phyloP scores from a whole-genome alignment of 2,797 vertebrate species.

The Knipowitschia caucasica region DNA sequence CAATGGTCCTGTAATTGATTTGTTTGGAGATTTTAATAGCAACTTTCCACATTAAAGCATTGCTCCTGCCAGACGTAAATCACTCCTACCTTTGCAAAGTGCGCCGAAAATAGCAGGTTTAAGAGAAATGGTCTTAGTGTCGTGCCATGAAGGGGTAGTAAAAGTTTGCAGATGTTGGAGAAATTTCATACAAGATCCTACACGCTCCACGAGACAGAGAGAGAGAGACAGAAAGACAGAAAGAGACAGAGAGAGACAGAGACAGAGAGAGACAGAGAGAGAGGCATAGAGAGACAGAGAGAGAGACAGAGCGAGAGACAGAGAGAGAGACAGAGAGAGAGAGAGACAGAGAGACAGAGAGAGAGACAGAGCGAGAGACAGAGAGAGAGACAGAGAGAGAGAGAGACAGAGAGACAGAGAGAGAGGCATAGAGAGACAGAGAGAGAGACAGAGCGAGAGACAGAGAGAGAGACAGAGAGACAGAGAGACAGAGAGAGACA shows the following conservation, averaged over 20 bases:
- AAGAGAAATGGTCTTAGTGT: conserved; percentile 37
- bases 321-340: conserved; percentile 54
- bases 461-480: conserved; percentile 48
- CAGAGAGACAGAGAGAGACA: conserved; percentile 62
- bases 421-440: conserved; percentile 46
- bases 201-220: conserved; percentile 53
- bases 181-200: conserved; percentile 68
- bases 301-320: conserved; percentile 53
- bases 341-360: conserved; percentile 61
- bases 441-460: conserved; percentile 56
- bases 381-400: conserved; percentile 57
- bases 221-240: conserved; percentile 57
- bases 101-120: conserved; percentile 24
- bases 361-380: conserved; percentile 49
- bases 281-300: conserved; percentile 59
- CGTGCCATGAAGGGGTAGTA: conserved; percentile 61
- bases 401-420: conserved; percentile 59
- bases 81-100: conserved; percentile 10
- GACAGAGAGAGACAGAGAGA: conserved; percentile 48
- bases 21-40: conserved; percentile 5
- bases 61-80: conserved; percentile 8
- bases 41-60: conserved; percentile 16
- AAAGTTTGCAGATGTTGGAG: conserved; percentile 70
- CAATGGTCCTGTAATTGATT: background rate
- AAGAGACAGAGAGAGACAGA: conserved; percentile 62